Percentiles rank a stretch among this genome's conserved stretches.
Conservation (phyloP, 2,888 invertebrate species). For the Barypeithes pellucidus region DNA sequence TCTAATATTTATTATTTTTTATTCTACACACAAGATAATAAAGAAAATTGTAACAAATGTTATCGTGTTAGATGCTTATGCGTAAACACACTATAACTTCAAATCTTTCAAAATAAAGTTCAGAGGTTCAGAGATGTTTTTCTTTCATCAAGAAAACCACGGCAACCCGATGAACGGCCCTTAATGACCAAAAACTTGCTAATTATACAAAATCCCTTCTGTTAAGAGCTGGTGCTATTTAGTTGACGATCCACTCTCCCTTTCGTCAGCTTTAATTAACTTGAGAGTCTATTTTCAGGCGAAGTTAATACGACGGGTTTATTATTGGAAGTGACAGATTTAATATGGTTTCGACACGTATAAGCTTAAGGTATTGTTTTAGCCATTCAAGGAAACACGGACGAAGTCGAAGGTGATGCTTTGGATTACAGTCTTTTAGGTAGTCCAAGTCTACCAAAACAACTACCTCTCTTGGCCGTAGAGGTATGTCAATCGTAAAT, state of each 20-base stretch:
- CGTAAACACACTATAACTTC: not conserved
- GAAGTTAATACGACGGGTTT: conserved; percentile 10
- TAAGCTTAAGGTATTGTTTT: not conserved
- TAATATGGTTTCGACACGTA: conserved; percentile 6
- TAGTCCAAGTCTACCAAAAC: too few species aligned
- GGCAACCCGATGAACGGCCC: not conserved
- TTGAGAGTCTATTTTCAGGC: conserved; percentile 10
- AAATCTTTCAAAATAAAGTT: not conserved
- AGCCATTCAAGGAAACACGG: not conserved
- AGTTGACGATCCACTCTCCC: conserved; percentile 15
- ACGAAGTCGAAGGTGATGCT: too few species aligned
- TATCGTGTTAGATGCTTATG: too few species aligned
- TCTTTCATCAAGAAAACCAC: not conserved
- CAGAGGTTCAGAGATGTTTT: not conserved
- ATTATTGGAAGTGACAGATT: conserved; percentile 14
- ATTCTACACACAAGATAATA: too few species aligned
- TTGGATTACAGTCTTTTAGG: too few species aligned
- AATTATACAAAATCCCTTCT: conserved; percentile 19
- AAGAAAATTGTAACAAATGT: too few species aligned
- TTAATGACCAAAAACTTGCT: conserved; percentile 14
- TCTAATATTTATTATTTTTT: too few species aligned
- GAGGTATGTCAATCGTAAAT: too few species aligned
- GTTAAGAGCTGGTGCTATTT: conserved; percentile 16
- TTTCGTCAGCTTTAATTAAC: conserved; percentile 21
- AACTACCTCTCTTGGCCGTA: too few species aligned